Percentiles rank a stretch among this genome's conserved stretches.
Evolutionary conservation across 2,888 invertebrate species (phyloP).

Genomic region (Drosophila rubida): DNA sequence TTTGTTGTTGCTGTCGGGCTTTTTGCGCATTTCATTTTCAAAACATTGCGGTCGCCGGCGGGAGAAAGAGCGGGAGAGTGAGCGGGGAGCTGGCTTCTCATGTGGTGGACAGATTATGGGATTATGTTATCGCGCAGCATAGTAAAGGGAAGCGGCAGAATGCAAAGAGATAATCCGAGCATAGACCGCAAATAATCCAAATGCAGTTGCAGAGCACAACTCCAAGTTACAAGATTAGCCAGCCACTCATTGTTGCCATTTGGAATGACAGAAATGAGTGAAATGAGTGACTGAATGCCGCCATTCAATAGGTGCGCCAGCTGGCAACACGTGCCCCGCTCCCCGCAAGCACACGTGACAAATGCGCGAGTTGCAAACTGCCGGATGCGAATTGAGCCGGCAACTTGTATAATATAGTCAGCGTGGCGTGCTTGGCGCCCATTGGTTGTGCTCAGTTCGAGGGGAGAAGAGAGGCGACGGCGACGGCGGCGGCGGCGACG

Average conservation of each 20-base stretch:
- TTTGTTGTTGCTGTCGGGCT: constrained; percentile 19
- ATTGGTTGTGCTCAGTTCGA: constrained; percentile 25
- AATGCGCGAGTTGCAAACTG: constrained; percentile 14
- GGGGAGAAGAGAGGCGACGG: constrained; percentile 1
- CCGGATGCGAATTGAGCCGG: constrained; percentile 20
- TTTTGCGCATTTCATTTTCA: constrained; percentile 58
- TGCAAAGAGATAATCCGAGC: background rate
- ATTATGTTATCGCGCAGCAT: constrained; percentile 18
- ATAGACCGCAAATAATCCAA: background rate
- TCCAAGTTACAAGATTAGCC: background rate
- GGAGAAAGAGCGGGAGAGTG: background rate
- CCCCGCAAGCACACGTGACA: constrained; percentile 42
- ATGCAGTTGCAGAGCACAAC: background rate
- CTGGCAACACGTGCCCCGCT: background rate
- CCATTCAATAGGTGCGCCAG: constrained; percentile 8
- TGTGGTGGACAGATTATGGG: constrained; percentile 48
- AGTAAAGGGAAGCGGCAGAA: background rate
- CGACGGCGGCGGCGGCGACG: constrained; percentile 5
- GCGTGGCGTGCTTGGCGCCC: constrained; percentile 12
- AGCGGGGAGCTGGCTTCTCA: constrained; percentile 1
- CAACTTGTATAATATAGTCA: too few relatives aligned
- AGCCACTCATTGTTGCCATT: background rate
- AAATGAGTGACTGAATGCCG: background rate
- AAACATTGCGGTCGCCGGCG: constrained; percentile 16
- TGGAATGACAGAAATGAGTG: background rate